Conservation (phyloP, 2,888 invertebrate species). For the Panzeria rudis region DNA sequence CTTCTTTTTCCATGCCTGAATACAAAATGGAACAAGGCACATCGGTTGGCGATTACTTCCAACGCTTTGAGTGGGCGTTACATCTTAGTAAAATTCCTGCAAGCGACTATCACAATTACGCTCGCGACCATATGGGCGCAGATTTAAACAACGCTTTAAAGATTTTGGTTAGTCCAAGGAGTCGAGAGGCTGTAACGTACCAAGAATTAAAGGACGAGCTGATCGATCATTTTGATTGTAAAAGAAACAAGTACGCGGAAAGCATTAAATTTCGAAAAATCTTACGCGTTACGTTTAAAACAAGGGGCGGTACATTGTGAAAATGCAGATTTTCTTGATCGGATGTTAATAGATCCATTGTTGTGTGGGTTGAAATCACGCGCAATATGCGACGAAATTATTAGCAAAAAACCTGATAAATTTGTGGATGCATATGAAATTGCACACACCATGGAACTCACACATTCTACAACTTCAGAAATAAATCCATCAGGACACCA, state of each 20-base stretch:
- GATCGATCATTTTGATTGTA: neutral
- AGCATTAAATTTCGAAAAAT: neutral
- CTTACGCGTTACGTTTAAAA: neutral
- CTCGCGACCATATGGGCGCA: constrained; percentile 61
- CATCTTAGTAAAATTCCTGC: constrained; percentile 42
- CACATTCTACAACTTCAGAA: constrained; percentile 3
- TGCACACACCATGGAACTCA: constrained; percentile 16
- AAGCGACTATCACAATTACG: constrained; percentile 45
- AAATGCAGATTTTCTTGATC: neutral
- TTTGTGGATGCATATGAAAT: neutral
- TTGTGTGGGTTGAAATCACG: neutral
- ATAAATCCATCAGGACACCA: neutral
- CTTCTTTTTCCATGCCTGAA: no score
- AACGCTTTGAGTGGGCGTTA: constrained; percentile 47
- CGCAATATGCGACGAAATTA: neutral
- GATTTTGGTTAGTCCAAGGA: constrained; percentile 30
- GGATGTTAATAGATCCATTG: neutral
- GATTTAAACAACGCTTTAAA: constrained; percentile 62
- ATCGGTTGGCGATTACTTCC: constrained; percentile 56
- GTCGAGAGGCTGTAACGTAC: neutral
- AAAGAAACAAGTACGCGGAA: neutral
- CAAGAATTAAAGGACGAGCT: neutral
- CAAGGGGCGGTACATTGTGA: neutral
- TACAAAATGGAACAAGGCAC: neutral
- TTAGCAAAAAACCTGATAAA: neutral